Percentiles rank a stretch among this genome's conserved stretches.
Conservation (phyloP, 2,113 vertebrate genomes). For the Pteruthius melanotis region DNA sequence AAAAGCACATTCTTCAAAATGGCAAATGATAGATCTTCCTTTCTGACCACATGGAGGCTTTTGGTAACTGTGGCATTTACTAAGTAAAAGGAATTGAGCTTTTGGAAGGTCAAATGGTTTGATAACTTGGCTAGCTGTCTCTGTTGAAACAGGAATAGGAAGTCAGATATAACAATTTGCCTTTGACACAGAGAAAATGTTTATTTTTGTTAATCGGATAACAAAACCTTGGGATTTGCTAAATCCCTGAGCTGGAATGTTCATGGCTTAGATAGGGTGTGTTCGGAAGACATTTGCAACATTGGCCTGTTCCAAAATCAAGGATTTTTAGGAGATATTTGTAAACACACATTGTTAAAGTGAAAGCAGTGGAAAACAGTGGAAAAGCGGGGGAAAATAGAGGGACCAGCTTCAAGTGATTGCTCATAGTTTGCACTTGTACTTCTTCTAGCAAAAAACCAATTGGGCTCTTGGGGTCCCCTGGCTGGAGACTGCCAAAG, state of each 20-base stretch:
- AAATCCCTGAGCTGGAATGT: not conserved
- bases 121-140: not conserved
- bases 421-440: not conserved
- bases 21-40: not conserved
- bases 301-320: not conserved
- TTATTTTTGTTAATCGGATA: not conserved
- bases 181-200: slow-evolving; percentile 4
- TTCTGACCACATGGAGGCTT: not conserved
- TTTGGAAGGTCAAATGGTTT: not conserved
- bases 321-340: not conserved
- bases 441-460: not conserved
- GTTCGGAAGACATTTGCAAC: not conserved
- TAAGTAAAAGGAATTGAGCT: not conserved
- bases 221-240: not conserved
- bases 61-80: not conserved
- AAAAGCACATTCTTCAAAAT: not conserved
- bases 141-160: slow-evolving; percentile 20
- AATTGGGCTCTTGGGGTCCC: accelerated
- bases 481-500: not conserved
- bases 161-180: slow-evolving; percentile 21
- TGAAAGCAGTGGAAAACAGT: not conserved
- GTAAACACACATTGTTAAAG: not conserved
- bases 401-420: not conserved
- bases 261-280: not conserved
- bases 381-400: not conserved